These are phyloP conservation scores for Eumeta japonica DNA, from an alignment of 1,140 invertebrate genomes.

Conservation along the genomic window DNA sequence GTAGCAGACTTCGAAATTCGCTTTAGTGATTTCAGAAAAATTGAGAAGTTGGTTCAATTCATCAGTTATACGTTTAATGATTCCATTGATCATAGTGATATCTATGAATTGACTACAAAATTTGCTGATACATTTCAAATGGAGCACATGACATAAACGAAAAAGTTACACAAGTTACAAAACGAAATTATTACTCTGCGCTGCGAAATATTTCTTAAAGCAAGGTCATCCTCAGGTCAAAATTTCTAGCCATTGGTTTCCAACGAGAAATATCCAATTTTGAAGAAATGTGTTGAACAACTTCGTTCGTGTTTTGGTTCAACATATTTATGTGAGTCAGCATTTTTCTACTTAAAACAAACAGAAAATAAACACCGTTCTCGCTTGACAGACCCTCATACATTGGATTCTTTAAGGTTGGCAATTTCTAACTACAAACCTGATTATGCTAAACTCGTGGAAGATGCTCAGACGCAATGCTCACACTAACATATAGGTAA, in stretches of 20 bases:
- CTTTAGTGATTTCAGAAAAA: background rate
- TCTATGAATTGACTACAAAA: constrained; percentile 16
- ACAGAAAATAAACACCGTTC: too few relatives aligned
- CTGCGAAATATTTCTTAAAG: constrained; percentile 8
- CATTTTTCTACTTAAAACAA: background rate
- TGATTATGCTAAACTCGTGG: background rate
- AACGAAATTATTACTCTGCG: constrained; percentile 14
- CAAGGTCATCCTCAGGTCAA: constrained; percentile 5
- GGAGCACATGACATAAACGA: too few relatives aligned
- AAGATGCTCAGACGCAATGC: too few relatives aligned
- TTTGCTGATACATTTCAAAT: too few relatives aligned
- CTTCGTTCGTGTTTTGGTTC: constrained; percentile 6
- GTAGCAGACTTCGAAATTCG: background rate
- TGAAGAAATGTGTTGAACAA: constrained; percentile 9
- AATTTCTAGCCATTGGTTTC: constrained; percentile 10
- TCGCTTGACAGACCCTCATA: too few relatives aligned
- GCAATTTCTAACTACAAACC: too few relatives aligned
- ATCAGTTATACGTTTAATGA: too few relatives aligned
- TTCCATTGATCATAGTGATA: too few relatives aligned
- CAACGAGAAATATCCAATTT: too few relatives aligned
- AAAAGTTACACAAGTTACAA: too few relatives aligned
- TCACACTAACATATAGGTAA: too few relatives aligned
- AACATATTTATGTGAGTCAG: constrained; percentile 2
- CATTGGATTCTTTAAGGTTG: background rate
- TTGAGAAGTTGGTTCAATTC: constrained; percentile 7